Evolutionary conservation across 2,113 vertebrate genomes (phyloP).

Genomic region (Zeus faber): DNA sequence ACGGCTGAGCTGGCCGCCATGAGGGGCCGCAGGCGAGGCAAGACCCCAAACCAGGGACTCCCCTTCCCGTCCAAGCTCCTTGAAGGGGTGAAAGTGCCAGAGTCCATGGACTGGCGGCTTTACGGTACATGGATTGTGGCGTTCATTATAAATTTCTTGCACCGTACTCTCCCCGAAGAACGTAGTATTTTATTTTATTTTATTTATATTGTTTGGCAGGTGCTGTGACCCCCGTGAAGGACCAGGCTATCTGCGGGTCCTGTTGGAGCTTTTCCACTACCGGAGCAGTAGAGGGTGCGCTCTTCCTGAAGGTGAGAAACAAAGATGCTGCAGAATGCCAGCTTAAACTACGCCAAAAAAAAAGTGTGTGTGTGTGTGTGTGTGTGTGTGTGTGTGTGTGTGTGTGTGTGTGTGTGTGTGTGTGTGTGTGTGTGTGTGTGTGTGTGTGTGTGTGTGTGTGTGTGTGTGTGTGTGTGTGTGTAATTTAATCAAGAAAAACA

Average conservation of each 20-base stretch:
- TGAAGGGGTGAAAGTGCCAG: slow-evolving; percentile 58
- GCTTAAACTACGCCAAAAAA: too few species aligned
- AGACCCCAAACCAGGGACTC: slow-evolving; percentile 65
- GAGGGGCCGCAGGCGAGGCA: slow-evolving; percentile 55
- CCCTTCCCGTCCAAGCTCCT: slow-evolving; percentile 63
- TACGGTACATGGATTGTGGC: slow-evolving; percentile 52
- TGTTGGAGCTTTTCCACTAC: slow-evolving; percentile 79
- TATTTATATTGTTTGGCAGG: slow-evolving; percentile 64
- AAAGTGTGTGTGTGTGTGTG: too few species aligned
- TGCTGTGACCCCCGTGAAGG: slow-evolving; percentile 77
- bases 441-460: too few species aligned
- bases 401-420: too few species aligned
- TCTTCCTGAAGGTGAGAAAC: slow-evolving; percentile 74
- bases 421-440: too few species aligned
- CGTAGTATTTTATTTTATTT: too few species aligned
- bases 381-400: too few species aligned
- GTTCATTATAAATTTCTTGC: not conserved
- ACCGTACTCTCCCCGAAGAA: too few species aligned
- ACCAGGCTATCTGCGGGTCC: slow-evolving; percentile 79
- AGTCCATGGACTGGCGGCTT: slow-evolving; percentile 78
- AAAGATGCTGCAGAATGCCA: too few species aligned
- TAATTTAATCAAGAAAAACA: too few species aligned
- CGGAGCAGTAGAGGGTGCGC: slow-evolving; percentile 74
- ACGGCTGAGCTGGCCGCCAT: slow-evolving; percentile 64
- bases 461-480: too few species aligned